A percentile compares a stretch with the other conserved stretches of the same genome.
Conservation (phyloP, 2,888 invertebrate genomes). For the Pecten maximus region DNA sequence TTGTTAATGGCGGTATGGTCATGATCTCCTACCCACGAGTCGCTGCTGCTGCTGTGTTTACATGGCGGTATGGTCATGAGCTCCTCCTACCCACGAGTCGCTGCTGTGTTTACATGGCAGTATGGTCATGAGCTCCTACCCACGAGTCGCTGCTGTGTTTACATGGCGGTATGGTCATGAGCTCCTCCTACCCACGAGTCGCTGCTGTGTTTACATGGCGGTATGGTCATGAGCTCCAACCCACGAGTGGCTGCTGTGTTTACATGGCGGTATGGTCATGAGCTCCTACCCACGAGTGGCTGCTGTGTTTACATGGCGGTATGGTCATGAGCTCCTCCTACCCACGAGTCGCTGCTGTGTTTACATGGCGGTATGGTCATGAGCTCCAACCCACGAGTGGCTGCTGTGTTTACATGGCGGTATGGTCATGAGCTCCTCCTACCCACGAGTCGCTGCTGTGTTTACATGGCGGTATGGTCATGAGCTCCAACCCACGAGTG, state of each 20-base stretch:
- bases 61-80: no score
- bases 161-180: background rate
- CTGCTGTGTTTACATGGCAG: background rate
- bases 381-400: background rate
- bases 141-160: background rate
- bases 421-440: background rate
- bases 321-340: background rate
- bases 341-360: background rate
- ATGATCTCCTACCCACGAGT: background rate
- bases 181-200: background rate
- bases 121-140: background rate
- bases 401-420: background rate
- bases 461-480: background rate
- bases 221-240: background rate
- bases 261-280: background rate
- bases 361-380: background rate
- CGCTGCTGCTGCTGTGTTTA: background rate
- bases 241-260: background rate
- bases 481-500: background rate
- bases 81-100: no score
- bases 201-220: background rate
- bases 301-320: background rate
- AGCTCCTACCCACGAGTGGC: background rate
- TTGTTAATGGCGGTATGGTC: background rate
- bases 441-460: background rate